Percentiles rank a stretch among this genome's conserved stretches.
phyloP scores from a whole-genome alignment of 2,797 vertebrate genomes.

The Uromys caudimaculatus region DNA sequence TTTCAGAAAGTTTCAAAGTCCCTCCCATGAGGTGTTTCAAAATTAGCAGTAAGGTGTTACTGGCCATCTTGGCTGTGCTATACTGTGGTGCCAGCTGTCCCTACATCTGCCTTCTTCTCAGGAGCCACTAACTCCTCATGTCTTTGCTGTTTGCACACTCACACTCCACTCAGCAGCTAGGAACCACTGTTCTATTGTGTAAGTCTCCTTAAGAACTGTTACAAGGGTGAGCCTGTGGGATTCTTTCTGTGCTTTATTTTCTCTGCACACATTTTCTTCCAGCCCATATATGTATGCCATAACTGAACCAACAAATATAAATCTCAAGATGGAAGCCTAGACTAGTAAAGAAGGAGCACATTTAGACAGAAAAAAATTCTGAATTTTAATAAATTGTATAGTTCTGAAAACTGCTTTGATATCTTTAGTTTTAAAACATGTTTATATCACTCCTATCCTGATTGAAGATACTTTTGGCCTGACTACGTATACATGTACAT shows the following conservation, averaged over 20 bases:
- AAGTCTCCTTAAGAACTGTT: no score
- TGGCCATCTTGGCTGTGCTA: fast-evolving
- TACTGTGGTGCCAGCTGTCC: background rate
- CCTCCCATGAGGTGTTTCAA: background rate
- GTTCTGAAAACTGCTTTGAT: background rate
- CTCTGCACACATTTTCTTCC: no score
- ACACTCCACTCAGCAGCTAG: no score
- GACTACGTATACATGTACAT: background rate
- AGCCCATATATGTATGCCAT: background rate
- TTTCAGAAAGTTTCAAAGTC: background rate
- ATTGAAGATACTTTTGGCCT: background rate
- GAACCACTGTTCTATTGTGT: background rate
- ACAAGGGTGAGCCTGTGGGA: background rate
- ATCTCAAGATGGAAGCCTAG: background rate
- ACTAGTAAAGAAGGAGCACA: background rate
- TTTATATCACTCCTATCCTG: background rate
- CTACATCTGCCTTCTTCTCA: fast-evolving
- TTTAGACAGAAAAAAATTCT: background rate
- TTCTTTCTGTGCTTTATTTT: background rate
- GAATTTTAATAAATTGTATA: background rate
- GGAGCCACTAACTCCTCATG: no score
- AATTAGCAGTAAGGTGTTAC: background rate
- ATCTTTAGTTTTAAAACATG: background rate
- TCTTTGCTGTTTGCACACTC: background rate
- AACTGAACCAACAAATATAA: background rate